A percentile compares a stretch with the other conserved stretches of the same genome.
These are phyloP conservation scores for Numida meleagris DNA, from an alignment of 2,113 vertebrate species.

Conservation along the genomic window DNA sequence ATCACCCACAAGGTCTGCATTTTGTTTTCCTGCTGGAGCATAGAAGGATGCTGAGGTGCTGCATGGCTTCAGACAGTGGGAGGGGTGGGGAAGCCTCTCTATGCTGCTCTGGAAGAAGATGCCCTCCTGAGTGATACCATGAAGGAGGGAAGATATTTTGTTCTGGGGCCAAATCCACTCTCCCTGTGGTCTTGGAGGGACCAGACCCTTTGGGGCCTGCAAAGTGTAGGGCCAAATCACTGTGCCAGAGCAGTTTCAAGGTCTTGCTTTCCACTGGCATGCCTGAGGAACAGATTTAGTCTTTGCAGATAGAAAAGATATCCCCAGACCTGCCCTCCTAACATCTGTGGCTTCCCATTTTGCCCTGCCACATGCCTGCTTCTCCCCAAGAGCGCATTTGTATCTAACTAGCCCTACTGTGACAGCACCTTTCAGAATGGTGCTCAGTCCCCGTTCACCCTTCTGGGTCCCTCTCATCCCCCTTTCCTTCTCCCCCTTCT, in stretches of 20 bases:
- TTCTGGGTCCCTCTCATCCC: not conserved
- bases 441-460: not conserved
- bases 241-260: not conserved
- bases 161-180: not conserved
- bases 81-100: not conserved
- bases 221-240: not conserved
- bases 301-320: not conserved
- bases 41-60: accelerated
- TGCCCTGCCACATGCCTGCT: not conserved
- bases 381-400: not conserved
- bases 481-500: not conserved
- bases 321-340: not conserved
- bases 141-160: not conserved
- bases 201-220: not conserved
- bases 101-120: not conserved
- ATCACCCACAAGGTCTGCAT: not conserved
- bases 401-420: not conserved
- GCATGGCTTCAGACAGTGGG: not conserved
- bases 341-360: accelerated
- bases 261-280: not conserved
- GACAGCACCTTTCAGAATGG: not conserved
- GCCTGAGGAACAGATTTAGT: not conserved
- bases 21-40: not conserved
- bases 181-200: not conserved
- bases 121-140: not conserved